phyloP scores from a whole-genome alignment of 2,797 vertebrate genomes.

The Pipistrellus nathusii region DNA sequence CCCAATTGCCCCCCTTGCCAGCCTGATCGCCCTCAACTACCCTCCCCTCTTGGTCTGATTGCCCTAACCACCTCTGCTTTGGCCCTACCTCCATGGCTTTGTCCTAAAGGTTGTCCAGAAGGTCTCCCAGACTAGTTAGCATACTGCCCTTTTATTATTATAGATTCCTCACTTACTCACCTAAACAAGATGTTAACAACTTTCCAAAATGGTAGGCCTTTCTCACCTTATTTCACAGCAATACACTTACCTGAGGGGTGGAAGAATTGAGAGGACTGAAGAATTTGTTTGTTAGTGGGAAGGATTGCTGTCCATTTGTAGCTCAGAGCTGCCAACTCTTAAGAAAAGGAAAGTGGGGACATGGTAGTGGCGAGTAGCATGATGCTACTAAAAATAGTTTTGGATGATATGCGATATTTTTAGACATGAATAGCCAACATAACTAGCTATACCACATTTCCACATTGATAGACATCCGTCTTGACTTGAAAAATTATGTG shows the following conservation, averaged over 20 bases:
- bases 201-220: neutral
- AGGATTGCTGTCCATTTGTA: neutral
- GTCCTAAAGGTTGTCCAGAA: too few species aligned
- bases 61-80: too few species aligned
- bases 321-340: neutral
- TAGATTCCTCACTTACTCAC: neutral
- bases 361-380: neutral
- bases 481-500: neutral
- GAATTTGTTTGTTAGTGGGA: neutral
- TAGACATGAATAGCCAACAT: neutral
- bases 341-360: neutral
- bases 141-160: too few species aligned
- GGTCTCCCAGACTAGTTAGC: too few species aligned
- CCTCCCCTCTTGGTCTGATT: too few species aligned
- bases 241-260: neutral
- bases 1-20: too few species aligned
- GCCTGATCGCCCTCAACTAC: too few species aligned
- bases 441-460: neutral
- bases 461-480: neutral
- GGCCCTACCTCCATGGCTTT: too few species aligned
- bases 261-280: neutral
- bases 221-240: neutral
- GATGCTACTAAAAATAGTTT: neutral
- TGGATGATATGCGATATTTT: neutral
- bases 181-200: neutral